Evolutionary conservation across 2,888 invertebrate species (phyloP).

Genomic region (Boloria selene): DNA sequence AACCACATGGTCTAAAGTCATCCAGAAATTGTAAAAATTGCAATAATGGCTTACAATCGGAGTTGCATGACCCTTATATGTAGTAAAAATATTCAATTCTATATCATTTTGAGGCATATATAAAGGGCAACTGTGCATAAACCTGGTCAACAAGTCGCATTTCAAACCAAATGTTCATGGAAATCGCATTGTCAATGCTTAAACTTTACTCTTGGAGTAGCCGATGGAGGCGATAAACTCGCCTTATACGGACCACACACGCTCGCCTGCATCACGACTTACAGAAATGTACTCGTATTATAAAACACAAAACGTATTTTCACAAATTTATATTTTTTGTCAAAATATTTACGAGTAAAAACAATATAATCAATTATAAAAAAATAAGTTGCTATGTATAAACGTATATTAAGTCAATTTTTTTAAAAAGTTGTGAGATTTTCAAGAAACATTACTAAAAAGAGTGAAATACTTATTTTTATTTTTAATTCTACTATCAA

Average conservation of each 20-base stretch:
- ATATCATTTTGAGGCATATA: conserved; percentile 10
- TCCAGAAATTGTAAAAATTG: too few relatives aligned
- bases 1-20: too few relatives aligned
- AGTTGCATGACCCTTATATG: neutral
- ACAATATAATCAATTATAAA: too few relatives aligned
- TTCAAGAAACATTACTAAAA: too few relatives aligned
- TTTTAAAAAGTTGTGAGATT: too few relatives aligned
- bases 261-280: conserved; percentile 37
- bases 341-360: neutral
- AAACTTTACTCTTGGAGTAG: conserved; percentile 42
- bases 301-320: neutral
- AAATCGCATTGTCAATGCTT: conserved; percentile 41
- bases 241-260: conserved; percentile 44
- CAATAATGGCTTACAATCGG: too few relatives aligned
- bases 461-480: conserved; percentile 2
- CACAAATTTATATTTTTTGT: neutral
- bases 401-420: too few relatives aligned
- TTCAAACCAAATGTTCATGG: conserved; percentile 40
- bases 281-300: conserved; percentile 24
- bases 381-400: too few relatives aligned
- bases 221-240: conserved; percentile 38
- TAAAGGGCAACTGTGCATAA: conserved; percentile 15
- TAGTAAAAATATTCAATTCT: neutral
- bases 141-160: conserved; percentile 25
- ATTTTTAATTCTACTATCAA: conserved; percentile 16